Evolutionary conservation across 2,113 vertebrate species (phyloP), one percentile per base, ranked within the genome.

Genomic region (Arvicanthis niloticus): DNA sequence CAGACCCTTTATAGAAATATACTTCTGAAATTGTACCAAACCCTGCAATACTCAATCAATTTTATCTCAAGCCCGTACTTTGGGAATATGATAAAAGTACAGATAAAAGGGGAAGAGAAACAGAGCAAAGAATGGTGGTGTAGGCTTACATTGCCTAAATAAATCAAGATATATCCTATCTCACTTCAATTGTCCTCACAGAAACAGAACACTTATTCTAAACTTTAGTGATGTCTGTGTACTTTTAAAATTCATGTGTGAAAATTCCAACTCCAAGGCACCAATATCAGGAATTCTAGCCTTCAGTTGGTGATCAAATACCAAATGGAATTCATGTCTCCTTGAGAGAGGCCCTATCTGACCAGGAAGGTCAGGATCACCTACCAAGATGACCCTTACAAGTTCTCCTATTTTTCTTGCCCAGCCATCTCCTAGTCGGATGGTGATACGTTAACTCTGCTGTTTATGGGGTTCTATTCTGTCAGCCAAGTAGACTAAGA

Each of bases 61-160:
- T 96, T 93, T 96, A 94, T 93, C 93, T 96, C 78, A 93, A 90
- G 80, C 48, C 67, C n/a, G 90, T 97, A 75, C 45, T 81, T 92
- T 95, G 67, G n/a, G 48, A 85, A 81, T 94, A 65, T 77, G 87
- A 91, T 73, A 56, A 56, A 89, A 89, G 65, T 60, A 51, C 15
- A n/a, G 21, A 40, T 67, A 95, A 78, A 1, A 3, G 7, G 42
- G 37, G 21, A 60, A 45, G 48, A 70, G 60, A 21, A 87, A 85
- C 68, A 88, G 92, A 92, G 68, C 81, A 68, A 89, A 77, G 82
- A 75, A 94, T 82, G 19, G 7, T 7, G 0, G 60, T 24, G 5
- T 82, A 40, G 17, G 37, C 78, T 51, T 81, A 40, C 26, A 84
- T 34, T 95, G 86, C 31, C 88, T 89, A 89, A 93, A 91, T 88